Conservation (phyloP, 2,797 vertebrate species). For the Eulemur coronatus region DNA sequence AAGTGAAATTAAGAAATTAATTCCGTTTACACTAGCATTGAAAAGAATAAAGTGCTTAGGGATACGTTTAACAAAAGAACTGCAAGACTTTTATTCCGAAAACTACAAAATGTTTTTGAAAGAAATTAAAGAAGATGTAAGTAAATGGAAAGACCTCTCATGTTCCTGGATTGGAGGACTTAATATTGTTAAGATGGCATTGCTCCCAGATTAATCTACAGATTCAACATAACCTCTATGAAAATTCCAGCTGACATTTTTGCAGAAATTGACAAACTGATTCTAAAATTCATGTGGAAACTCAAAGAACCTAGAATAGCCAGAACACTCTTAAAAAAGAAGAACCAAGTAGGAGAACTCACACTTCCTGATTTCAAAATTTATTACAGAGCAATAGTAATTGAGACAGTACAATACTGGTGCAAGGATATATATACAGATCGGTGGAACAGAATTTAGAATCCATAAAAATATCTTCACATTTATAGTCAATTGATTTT, state of each 20-base stretch:
- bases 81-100: neutral
- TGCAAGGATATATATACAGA: neutral
- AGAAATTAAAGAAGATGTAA: neutral
- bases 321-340: neutral
- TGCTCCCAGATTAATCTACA: neutral
- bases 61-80: neutral
- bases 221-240: neutral
- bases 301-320: no score
- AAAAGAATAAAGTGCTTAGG: neutral
- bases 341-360: neutral
- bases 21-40: neutral
- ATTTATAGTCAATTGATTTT: neutral
- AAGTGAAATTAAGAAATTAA: neutral
- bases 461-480: neutral
- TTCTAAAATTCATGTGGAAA: neutral
- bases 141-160: neutral
- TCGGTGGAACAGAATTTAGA: neutral
- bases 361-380: neutral
- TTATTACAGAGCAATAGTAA: neutral
- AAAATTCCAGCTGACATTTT: neutral
- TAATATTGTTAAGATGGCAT: neutral
- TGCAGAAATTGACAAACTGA: neutral
- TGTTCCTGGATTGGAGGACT: neutral
- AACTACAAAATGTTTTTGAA: neutral
- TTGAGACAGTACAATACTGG: neutral